phyloP scores from a whole-genome alignment of 2,113 vertebrate species.

The Carlito syrichta region DNA sequence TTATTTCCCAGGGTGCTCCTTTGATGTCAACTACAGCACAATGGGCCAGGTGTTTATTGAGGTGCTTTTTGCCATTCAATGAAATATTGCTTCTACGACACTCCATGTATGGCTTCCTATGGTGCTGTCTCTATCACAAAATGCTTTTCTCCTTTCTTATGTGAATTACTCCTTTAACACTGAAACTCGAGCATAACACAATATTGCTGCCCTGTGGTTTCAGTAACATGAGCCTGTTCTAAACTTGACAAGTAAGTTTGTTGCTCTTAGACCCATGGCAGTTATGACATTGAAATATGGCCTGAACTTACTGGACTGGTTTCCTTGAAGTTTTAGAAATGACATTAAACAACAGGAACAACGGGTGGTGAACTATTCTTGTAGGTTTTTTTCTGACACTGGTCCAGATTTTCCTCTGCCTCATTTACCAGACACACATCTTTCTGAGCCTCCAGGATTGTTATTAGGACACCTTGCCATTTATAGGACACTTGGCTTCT shows the following conservation, averaged over 20 bases:
- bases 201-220: neutral
- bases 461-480: slow-evolving; percentile 38
- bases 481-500: slow-evolving; percentile 53
- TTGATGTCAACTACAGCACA: neutral
- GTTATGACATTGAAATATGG: neutral
- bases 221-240: neutral
- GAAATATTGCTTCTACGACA: neutral
- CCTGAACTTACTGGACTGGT: neutral
- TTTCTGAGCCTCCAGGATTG: slow-evolving; percentile 41
- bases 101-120: rapidly evolving
- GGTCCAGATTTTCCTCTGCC: neutral
- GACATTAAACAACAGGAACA: slow-evolving; percentile 33
- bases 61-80: neutral
- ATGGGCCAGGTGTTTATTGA: neutral
- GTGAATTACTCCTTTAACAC: neutral
- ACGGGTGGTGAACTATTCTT: neutral
- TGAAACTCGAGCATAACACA: neutral
- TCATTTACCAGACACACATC: slow-evolving; percentile 27
- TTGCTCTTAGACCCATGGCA: neutral
- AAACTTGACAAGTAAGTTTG: neutral
- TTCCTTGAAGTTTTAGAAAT: slow-evolving; percentile 33
- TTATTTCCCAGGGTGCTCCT: neutral
- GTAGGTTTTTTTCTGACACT: neutral
- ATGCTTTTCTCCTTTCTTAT: neutral
- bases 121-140: neutral